Percentiles rank a stretch among this genome's conserved stretches.
phyloP scores from a whole-genome alignment of 2,113 vertebrate species.

The Numenius arquata region DNA sequence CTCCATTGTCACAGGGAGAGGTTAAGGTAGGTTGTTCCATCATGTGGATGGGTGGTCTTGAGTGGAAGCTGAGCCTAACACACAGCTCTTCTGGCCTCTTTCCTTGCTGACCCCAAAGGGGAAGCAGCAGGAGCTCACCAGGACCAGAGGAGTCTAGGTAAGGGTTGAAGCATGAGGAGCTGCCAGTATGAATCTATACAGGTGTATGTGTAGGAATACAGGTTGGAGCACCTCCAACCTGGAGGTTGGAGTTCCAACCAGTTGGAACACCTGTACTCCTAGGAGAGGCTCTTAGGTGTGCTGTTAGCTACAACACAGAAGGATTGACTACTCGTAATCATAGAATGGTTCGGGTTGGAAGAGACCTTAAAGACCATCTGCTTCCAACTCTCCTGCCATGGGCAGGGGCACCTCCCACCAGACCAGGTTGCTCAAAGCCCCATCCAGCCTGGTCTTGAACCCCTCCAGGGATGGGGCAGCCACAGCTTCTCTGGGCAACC shows the following conservation, averaged over 20 bases:
- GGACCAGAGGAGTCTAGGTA: background rate
- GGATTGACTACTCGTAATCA: background rate
- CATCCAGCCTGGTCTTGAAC: too few relatives aligned
- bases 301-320: background rate
- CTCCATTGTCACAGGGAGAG: background rate
- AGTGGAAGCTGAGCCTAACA: background rate
- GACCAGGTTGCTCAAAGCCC: too few relatives aligned
- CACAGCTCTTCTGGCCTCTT: rapidly evolving
- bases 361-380: too few relatives aligned
- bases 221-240: too few relatives aligned
- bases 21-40: background rate
- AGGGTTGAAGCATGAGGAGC: background rate
- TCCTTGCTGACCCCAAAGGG: background rate
- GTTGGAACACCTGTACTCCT: background rate
- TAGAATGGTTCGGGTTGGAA: too few relatives aligned
- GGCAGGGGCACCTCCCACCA: too few relatives aligned
- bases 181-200: background rate
- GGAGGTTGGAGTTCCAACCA: too few relatives aligned
- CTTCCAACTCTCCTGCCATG: too few relatives aligned
- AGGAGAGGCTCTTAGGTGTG: background rate
- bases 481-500: too few relatives aligned
- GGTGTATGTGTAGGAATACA: too few relatives aligned
- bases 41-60: background rate
- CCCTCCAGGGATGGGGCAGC: too few relatives aligned
- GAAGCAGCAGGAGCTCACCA: background rate